phyloP scores from a whole-genome alignment of 2,113 vertebrate species.

The Oncorhynchus keta region DNA sequence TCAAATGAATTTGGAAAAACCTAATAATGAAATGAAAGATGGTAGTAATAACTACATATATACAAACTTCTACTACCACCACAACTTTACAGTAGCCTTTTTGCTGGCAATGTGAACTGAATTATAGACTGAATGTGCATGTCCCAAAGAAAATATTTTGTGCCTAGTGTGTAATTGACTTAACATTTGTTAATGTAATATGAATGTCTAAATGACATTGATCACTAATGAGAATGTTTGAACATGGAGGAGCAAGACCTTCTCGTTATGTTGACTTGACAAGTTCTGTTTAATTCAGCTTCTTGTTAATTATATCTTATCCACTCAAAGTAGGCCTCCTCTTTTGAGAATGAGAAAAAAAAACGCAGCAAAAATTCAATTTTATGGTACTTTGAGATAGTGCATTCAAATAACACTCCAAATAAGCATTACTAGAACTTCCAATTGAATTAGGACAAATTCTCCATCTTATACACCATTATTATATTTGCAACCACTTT shows the following conservation, averaged over 20 bases:
- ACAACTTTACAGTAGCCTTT: too few species aligned
- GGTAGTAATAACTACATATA: too few species aligned
- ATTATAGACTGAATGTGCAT: too few species aligned
- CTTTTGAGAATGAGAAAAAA: conserved; percentile 46
- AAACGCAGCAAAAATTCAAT: conserved; percentile 59
- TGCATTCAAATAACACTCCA: conserved; percentile 62
- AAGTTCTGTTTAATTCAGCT: conserved; percentile 61
- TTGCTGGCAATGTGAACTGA: too few species aligned
- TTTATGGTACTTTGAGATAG: conserved; percentile 60
- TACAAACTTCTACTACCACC: not conserved
- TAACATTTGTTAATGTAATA: too few species aligned
- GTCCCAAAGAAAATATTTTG: too few species aligned
- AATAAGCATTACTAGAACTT: conserved; percentile 68
- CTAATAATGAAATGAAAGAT: too few species aligned
- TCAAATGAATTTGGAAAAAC: too few species aligned
- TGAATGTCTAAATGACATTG: too few species aligned
- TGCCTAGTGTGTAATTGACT: too few species aligned
- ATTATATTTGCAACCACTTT: conserved; percentile 60
- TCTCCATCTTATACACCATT: conserved; percentile 44
- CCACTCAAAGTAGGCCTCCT: conserved; percentile 34
- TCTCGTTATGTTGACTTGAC: conserved; percentile 59
- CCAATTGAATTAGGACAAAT: conserved; percentile 61
- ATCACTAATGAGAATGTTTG: too few species aligned
- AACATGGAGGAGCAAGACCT: conserved; percentile 53
- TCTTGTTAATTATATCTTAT: conserved; percentile 56